phyloP scores from a whole-genome alignment of 2,888 invertebrate genomes.

The Patella ulyssiponensis region DNA sequence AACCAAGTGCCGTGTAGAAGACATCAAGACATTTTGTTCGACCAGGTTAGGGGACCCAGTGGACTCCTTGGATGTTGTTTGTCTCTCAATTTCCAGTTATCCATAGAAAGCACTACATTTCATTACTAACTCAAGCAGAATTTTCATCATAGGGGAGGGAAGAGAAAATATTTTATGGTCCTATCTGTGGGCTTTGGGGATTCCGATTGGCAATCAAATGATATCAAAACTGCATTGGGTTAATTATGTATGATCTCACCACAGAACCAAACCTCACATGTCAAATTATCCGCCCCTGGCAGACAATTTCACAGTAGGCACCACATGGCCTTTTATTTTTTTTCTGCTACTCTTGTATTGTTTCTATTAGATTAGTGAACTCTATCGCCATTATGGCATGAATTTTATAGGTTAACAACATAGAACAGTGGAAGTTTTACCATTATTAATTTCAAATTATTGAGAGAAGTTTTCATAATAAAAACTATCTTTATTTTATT shows the following conservation, averaged over 20 bases:
- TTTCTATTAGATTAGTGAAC: constrained; percentile 5
- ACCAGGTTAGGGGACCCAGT: not conserved
- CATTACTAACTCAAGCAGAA: not conserved
- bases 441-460: no score
- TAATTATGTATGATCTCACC: constrained; percentile 5
- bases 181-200: constrained; percentile 2
- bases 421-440: not conserved
- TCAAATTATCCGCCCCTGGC: constrained; percentile 5
- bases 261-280: constrained; percentile 12
- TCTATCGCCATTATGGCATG: not conserved
- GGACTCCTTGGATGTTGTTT: constrained; percentile 4
- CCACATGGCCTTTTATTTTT: constrained; percentile 12
- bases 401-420: constrained; percentile 12
- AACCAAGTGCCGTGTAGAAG: not conserved
- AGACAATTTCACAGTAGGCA: constrained; percentile 5
- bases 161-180: constrained; percentile 1
- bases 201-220: not conserved
- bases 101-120: not conserved
- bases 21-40: not conserved
- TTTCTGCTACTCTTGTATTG: not conserved
- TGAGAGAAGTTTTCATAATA: no score
- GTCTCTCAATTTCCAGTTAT: not conserved
- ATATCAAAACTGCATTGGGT: constrained; percentile 12
- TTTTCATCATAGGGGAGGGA: not conserved
- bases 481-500: no score